These are phyloP conservation scores for Caenorhabditis remanei DNA, from an alignment of 1,140 invertebrate genomes.

Conservation along the genomic window DNA sequence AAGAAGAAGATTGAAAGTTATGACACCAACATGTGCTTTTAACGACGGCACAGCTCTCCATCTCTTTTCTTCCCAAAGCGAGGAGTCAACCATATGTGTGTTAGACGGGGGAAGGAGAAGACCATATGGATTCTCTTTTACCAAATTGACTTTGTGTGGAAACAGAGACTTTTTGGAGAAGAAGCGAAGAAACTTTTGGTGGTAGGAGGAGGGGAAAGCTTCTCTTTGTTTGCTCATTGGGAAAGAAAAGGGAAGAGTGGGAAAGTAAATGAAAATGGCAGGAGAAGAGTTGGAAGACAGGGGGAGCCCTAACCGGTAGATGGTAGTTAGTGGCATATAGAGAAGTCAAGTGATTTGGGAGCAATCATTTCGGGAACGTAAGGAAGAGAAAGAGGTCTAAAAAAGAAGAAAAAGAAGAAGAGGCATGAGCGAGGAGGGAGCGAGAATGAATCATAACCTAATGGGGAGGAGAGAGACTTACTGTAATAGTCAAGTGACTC, in stretches of 20 bases:
- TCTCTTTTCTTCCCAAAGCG: conserved; percentile 8
- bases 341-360: conserved; percentile 51
- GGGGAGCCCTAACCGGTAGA: conserved; percentile 36
- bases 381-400: background rate
- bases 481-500: conserved; percentile 52
- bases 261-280: conserved; percentile 53
- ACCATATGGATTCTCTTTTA: conserved; percentile 51
- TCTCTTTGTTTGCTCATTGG: conserved; percentile 55
- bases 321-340: conserved; percentile 55
- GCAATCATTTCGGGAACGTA: too few relatives aligned
- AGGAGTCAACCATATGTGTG: conserved; percentile 47
- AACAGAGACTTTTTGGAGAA: conserved; percentile 13
- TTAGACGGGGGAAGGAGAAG: background rate
- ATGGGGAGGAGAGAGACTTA: background rate
- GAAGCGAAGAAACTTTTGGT: conserved; percentile 24
- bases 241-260: conserved; percentile 35
- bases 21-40: conserved; percentile 48
- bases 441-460: conserved; percentile 6
- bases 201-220: background rate
- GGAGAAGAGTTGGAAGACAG: background rate
- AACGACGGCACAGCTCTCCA: background rate
- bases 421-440: background rate
- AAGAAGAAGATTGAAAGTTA: background rate
- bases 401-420: background rate
- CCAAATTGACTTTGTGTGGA: conserved; percentile 54